These are phyloP conservation scores for Sitta carolinensis DNA, from an alignment of 2,797 vertebrate species.

Conservation along the genomic window DNA sequence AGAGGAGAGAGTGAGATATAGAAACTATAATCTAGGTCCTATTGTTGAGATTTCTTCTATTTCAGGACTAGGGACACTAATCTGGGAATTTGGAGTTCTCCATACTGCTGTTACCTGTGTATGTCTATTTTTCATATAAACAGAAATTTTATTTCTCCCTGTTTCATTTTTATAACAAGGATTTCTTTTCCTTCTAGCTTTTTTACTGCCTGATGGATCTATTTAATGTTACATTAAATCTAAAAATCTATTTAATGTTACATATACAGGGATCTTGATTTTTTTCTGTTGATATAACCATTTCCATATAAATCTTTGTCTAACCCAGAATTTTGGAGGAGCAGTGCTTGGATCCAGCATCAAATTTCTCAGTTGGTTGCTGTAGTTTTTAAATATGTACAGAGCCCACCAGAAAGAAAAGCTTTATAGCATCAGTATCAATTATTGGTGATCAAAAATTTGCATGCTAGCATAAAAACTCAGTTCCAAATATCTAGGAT, in stretches of 20 bases:
- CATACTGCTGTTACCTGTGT: accelerated
- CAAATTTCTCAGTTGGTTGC: not conserved
- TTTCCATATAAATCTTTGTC: not conserved
- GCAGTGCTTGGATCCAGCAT: not conserved
- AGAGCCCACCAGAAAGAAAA: not conserved
- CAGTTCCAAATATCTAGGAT: not conserved
- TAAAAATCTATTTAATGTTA: not conserved
- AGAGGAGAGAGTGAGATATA: not conserved
- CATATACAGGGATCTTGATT: not conserved
- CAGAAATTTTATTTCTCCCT: not conserved
- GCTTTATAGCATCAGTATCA: not conserved
- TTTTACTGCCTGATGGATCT: not conserved
- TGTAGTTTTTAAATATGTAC: not conserved
- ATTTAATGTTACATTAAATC: not conserved
- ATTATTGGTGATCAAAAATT: not conserved
- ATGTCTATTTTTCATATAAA: not conserved
- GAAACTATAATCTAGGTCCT: not conserved
- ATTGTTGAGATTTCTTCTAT: not conserved
- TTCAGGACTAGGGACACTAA: not conserved
- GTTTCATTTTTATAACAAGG: not conserved
- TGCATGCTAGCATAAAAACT: not conserved
- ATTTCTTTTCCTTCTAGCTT: not conserved
- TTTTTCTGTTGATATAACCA: not conserved
- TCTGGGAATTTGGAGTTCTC: not conserved
- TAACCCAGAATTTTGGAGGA: not conserved